Evolutionary conservation across 2,888 invertebrate species (phyloP), one percentile per base, ranked within the genome.

Genomic region (Dasysyrphus tricinctus): DNA sequence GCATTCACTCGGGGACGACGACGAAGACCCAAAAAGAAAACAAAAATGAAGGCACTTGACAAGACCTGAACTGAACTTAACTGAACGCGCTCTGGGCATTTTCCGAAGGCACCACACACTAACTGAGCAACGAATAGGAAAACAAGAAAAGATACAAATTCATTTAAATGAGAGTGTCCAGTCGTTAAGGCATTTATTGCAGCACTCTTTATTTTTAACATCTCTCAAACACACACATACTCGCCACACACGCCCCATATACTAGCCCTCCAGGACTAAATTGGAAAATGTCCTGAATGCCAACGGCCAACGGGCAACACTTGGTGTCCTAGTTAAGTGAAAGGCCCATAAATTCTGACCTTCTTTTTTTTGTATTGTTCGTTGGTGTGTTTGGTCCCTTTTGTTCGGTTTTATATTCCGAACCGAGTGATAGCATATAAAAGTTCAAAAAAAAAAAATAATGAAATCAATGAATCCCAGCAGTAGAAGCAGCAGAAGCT

Each of bases 321-420:
- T 85, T 78, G 73, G 69, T 81, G 85, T 81, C 81, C 85, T 54
- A 78, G 85, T 85, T 85, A 85, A 85, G 77, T 78, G 85, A 85
- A 85, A 85, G 57, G 77, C 49, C 85, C 72, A 85, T 85, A 85
- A 85, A 85, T 85, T 63, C 57, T 63, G 69, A 54, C 54, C 54
- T 54, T 69, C 19, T 69, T 69, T 39, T 73, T 74, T 74, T 34
- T 56, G 14, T 54, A 37, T 34, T 54, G 32, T 8, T 47, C 37
- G 57, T 29, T 39, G 24, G 29, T 61, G 16, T 39, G 39, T 49
- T 73, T 77, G 56, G 59, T 80, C 39, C 24, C n/a, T 69, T 69
- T 54, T 63, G 32, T 19, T n/a, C 16, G 29, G 2, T 51, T 39
- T 39, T 51, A n/a, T 37, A 32, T 11, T 12, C 0, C 32, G 3